Base-by-base conservation (phyloP, 2,113 vertebrate species). In the Melospiza melodia region DNA sequence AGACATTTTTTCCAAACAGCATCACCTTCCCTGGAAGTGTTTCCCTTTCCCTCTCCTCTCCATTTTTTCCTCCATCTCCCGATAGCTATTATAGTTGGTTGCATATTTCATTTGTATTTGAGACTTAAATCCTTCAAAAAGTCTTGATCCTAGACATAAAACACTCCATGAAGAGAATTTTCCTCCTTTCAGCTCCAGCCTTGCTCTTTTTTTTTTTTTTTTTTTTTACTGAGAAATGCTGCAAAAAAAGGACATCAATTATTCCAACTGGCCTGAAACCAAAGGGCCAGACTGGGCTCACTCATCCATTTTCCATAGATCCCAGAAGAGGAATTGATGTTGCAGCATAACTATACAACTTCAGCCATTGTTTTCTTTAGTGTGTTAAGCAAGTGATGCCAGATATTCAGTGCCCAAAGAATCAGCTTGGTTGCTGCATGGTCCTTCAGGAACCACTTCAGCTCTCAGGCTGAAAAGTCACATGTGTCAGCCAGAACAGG, bases 1-100 rank as follows among this genome's bases (percentile, higher is more conserved):
- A 93, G 68, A 73, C 51, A 87, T 65, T 95, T 94, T 96, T 96
- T 90, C 93, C 93, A 91, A 85, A 80, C 24, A 87, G 28, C 72
- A 65, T 82, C 81, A 93, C 44, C 89, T 95, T 89, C 63, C 41
- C 80, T 85, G 54, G 48, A 86, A 48, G 43, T 51, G 27, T 23
- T 81, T 73, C 63, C 44, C 28, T 84, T 94, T 73, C 44, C 19
- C 31, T 75, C 44, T 87, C 15, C 65, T 37, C 43, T 83, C 30
- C 12, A 54, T 44, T 92, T 84, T 90, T 28, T 15, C 17, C 41
- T 85, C 30, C 48, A 33, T 33, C 24, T 62, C 57, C 30, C 4
- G 4, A 62, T n/a, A 65, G 39, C 44, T 87, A 19, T 73, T 66
- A 30, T 16, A 86, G 27, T 10, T 66, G 8, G 5, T 62, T 4